A percentile compares a stretch with the other conserved stretches of the same genome.
These are phyloP conservation scores for Lutraria rhynchaena DNA, from an alignment of 1,140 invertebrate species.

Conservation along the genomic window DNA sequence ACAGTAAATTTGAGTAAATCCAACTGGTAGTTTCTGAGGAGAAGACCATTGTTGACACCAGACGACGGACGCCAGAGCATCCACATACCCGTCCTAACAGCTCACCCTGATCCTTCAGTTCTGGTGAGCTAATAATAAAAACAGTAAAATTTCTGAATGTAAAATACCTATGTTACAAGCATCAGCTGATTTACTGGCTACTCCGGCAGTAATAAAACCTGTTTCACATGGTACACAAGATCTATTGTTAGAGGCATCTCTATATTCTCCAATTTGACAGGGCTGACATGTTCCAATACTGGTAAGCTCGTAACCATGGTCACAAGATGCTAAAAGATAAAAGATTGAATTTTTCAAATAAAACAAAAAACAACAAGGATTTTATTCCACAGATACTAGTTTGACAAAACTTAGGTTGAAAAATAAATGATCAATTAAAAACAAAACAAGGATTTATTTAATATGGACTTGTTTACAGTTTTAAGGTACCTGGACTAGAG, in stretches of 20 bases:
- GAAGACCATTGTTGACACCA: too few relatives aligned
- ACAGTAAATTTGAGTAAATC: background rate
- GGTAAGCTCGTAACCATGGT: conserved; percentile 92
- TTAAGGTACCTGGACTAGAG: too few relatives aligned
- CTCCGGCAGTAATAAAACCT: conserved; percentile 46
- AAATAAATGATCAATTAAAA: too few relatives aligned
- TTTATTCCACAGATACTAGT: too few relatives aligned
- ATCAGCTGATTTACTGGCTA: conserved; percentile 12
- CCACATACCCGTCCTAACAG: too few relatives aligned
- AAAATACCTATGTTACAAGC: conserved; percentile 63
- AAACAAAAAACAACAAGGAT: too few relatives aligned
- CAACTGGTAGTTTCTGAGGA: background rate
- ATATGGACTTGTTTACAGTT: too few relatives aligned
- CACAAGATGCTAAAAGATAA: conserved; percentile 89
- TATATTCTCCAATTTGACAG: conserved; percentile 87
- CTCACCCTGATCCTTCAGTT: background rate
- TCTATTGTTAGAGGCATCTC: conserved; percentile 49
- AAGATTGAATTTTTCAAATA: too few relatives aligned
- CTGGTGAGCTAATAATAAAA: too few relatives aligned
- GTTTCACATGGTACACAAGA: conserved; percentile 56
- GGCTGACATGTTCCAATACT: conserved; percentile 90
- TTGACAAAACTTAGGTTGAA: too few relatives aligned
- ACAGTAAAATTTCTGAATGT: background rate
- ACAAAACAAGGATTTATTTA: too few relatives aligned
- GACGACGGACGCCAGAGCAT: too few relatives aligned